phyloP scores from a whole-genome alignment of 2,113 vertebrate genomes.

The Spilogale gracilis region DNA sequence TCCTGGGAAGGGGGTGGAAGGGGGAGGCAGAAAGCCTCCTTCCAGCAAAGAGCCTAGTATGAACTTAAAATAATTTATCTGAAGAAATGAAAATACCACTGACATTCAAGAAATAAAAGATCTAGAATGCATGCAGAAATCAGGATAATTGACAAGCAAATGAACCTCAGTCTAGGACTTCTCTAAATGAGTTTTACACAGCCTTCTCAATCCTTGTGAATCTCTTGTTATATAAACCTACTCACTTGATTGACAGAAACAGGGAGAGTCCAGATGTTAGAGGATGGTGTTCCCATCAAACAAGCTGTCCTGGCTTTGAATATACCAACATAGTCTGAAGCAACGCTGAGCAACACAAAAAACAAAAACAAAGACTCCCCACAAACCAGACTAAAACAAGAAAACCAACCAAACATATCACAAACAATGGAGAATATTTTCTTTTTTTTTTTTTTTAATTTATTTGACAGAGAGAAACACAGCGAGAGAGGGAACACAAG shows the following conservation, averaged over 20 bases:
- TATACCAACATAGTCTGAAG: not conserved
- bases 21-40: not conserved
- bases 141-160: not conserved
- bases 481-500: too few species aligned
- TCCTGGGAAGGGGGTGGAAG: not conserved
- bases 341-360: not conserved
- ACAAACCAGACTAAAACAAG: not conserved
- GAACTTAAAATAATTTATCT: not conserved
- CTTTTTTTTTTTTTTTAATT: too few species aligned
- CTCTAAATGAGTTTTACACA: slow-evolving; percentile 12
- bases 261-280: slow-evolving; percentile 61
- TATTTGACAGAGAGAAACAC: too few species aligned
- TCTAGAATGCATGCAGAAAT: not conserved
- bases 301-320: slow-evolving; percentile 32
- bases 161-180: not conserved
- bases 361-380: not conserved
- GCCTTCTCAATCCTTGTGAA: not conserved
- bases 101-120: slow-evolving; percentile 13
- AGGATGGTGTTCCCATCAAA: not conserved
- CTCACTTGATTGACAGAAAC: slow-evolving; percentile 42
- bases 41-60: not conserved
- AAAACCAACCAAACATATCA: not conserved
- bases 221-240: slow-evolving; percentile 61
- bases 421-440: slow-evolving; percentile 35
- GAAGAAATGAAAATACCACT: slow-evolving; percentile 9